Base-by-base conservation (phyloP, 2,797 vertebrate species). In the Parauchenoglanis punctatus region DNA sequence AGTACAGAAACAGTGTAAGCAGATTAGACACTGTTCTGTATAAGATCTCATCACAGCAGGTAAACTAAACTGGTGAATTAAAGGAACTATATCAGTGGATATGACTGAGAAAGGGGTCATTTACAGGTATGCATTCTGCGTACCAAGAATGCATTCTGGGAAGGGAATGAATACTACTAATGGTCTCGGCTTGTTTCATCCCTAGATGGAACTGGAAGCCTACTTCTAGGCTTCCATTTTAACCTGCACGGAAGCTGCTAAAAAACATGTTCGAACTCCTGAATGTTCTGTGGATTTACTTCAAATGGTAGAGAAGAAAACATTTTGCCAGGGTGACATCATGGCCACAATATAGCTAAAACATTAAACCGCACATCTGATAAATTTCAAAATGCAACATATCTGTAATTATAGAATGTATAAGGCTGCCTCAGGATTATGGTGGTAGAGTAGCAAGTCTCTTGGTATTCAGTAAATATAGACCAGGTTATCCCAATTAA, bases 401-500 rank as follows among this genome's bases (percentile, higher is more conserved):
- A 78, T 31, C 28, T 56, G n/a, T 2, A 56, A 56, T 8, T 78
- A 77, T 10, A 31, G n/a, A 78, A 78, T 58, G 35, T 56, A 75
- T 77, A 23, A 58, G 12, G n/a, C 15, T 49, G 12, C n/a, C 18
- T 88, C 59, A 81, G 12, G 58, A 77, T 77, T 15, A 67, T 67
- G 58, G 10, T 67, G 25, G 49, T 31, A 10, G 49, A 54, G 61
- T 63, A 46, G 25, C 18, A 56, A 35, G 28, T 35, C 28, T 83
- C 56, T 86, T 77, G 58, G n/a, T n/a, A 1, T 78, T 61, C 35
- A 86, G 87, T 85, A 87, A 72, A 84, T 84, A 91, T 83, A 90
- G 89, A 73, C 90, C 78, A 88, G 40, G 85, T 90, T 81, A 93
- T 92, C 82, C 85, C 81, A 91, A 86, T 90, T 88, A 91, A 91